Base-by-base conservation (phyloP, 2,113 vertebrate species). In the Ctenomys sociabilis region DNA sequence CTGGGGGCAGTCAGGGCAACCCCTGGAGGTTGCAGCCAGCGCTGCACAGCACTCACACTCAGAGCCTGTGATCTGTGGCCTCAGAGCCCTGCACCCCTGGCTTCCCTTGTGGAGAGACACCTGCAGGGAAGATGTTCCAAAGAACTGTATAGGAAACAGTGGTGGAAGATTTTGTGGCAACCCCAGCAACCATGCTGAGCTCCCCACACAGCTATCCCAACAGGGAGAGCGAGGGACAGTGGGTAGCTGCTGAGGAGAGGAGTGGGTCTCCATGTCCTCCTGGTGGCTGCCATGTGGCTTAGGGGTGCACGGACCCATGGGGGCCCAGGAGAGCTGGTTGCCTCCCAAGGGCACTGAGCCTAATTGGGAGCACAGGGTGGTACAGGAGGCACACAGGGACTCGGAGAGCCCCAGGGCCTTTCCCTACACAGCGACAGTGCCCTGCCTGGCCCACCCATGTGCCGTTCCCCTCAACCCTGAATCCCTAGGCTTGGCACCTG, bases 401-500 rank as follows among this genome's bases (percentile, higher is more conserved):
- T 10, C 35, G 22, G 1, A 2, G 14, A 14, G 1, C 21, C 90
- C 52, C 37, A 26, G 22, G 35, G 12, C 12, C 10, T 10, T 24
- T 14, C 70, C 19, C 3, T 19, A 21, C n/a, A 22, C 22, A 4
- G 22, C 3, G 10, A 2, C 22, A 12, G 19, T 9, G 7, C 0
- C n/a, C 63, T 35, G 52, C 16, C 14, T 43, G 45, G 5, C 45
- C 0, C 0, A 22, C 70, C 4, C 35, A 22, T 7, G 2, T 0
- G n/a, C 84, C 10, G 9, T 8, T 14, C n/a, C 9, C 16, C 30
- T 68, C 40, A 5, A 22, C 21, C 75, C 22, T 11, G 57, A 7
- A 7, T 35, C 84, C 61, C 37, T 16, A 1, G 5, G 22, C 59
- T 88, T 57, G 35, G 49, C 35, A 5, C 54, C 3, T 32, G 32